Conservation (phyloP, 2,797 vertebrate genomes). For the Poeciliopsis presidionis region DNA sequence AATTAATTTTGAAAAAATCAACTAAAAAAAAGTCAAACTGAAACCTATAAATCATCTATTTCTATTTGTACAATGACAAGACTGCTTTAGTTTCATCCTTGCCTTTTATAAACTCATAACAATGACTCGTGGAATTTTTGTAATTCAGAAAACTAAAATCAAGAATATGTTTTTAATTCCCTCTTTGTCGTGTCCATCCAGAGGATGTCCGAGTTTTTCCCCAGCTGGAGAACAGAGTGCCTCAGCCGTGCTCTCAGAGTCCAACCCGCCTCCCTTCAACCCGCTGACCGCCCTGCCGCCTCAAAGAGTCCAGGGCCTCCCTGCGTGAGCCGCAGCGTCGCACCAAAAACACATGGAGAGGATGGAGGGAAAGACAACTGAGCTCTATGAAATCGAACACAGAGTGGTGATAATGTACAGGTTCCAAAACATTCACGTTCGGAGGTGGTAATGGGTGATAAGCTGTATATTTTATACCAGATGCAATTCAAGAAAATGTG, state of each 20-base stretch:
- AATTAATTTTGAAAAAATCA: background rate
- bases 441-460: background rate
- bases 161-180: background rate
- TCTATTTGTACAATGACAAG: background rate
- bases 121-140: background rate
- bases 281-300: constrained; percentile 51
- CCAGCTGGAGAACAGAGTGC: constrained; percentile 25
- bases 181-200: constrained; percentile 46
- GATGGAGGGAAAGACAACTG: background rate
- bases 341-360: background rate
- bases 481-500: background rate
- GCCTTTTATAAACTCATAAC: background rate
- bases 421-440: background rate
- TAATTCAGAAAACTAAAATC: background rate
- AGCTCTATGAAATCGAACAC: background rate
- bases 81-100: background rate
- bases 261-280: constrained; percentile 57
- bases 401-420: background rate
- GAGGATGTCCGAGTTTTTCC: constrained; percentile 45
- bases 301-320: constrained; percentile 21
- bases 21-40: background rate
- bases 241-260: constrained; percentile 18
- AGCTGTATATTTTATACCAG: background rate
- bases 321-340: constrained; percentile 23
- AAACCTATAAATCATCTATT: background rate